A percentile compares a stretch with the other conserved stretches of the same genome.
phyloP scores from a whole-genome alignment of 2,888 invertebrate genomes.

The Tubulanus polymorphus region DNA sequence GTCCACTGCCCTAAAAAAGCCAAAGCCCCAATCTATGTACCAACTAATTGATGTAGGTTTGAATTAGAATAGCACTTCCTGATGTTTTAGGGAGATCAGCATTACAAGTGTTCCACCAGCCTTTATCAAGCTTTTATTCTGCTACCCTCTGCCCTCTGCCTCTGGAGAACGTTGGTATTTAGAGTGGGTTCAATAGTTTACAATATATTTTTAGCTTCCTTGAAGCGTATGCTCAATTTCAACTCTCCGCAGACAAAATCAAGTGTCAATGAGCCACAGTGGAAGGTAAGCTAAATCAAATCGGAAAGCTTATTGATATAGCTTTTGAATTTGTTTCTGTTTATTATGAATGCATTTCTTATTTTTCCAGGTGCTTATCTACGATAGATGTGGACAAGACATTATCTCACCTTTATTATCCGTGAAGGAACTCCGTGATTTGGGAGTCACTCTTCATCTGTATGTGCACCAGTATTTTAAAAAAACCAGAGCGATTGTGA shows the following conservation, averaged over 20 bases:
- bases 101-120: background rate
- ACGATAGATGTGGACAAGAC: constrained; percentile 94
- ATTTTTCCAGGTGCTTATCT: constrained; percentile 72
- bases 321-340: background rate
- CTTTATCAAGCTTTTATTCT: too few relatives aligned
- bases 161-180: too few relatives aligned
- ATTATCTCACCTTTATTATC: constrained; percentile 96
- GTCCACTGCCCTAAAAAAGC: too few relatives aligned
- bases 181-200: background rate
- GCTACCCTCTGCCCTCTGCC: too few relatives aligned
- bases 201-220: constrained; percentile 61
- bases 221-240: constrained; percentile 93
- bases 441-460: constrained; percentile 97
- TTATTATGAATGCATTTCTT: background rate
- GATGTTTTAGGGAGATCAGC: background rate
- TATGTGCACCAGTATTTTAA: constrained; percentile 52
- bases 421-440: constrained; percentile 88
- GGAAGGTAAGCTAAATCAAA: constrained; percentile 60
- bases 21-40: too few relatives aligned
- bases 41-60: too few relatives aligned
- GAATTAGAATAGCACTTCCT: too few relatives aligned
- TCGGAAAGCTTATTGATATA: constrained; percentile 1
- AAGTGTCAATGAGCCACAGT: constrained; percentile 79
- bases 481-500: background rate
- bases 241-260: constrained; percentile 76